Evolutionary conservation across 2,797 vertebrate species (phyloP).

Genomic region (Garrulus glandarius): DNA sequence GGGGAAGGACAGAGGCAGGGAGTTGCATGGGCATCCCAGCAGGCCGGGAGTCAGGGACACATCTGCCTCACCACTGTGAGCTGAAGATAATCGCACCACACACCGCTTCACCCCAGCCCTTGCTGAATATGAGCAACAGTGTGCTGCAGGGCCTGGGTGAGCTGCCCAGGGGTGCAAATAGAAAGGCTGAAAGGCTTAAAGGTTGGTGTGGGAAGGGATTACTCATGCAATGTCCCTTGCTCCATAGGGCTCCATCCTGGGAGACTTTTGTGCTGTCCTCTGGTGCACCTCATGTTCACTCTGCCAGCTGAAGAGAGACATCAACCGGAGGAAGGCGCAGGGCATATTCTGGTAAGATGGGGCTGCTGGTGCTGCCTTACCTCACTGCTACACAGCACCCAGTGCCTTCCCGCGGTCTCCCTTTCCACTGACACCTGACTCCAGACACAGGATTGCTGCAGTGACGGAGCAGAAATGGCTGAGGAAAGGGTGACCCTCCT

Average conservation of each 20-base stretch:
- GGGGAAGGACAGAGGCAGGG: accelerated
- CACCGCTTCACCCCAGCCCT: not conserved
- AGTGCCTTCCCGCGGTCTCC: not conserved
- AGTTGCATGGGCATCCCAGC: not conserved
- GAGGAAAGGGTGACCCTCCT: not conserved
- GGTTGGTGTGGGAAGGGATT: not conserved
- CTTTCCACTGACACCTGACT: not conserved
- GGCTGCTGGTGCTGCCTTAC: accelerated
- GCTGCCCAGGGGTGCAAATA: not conserved
- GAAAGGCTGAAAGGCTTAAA: not conserved
- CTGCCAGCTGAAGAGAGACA: conserved; percentile 88
- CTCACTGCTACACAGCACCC: not conserved
- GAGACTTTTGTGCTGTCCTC: not conserved
- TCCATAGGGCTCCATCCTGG: conserved; percentile 80
- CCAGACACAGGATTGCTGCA: not conserved
- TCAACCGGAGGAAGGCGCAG: conserved; percentile 75
- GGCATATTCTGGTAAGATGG: conserved; percentile 73
- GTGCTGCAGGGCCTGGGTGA: not conserved
- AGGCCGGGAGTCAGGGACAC: not conserved
- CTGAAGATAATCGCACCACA: not conserved
- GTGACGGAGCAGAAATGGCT: accelerated
- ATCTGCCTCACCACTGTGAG: not conserved
- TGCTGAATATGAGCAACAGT: accelerated
- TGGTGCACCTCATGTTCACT: conserved; percentile 69
- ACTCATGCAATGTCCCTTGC: not conserved